These are phyloP conservation scores for Phenganax subtilis DNA, from an alignment of 92 coral and sea anemone species.

Conservation along the genomic window DNA sequence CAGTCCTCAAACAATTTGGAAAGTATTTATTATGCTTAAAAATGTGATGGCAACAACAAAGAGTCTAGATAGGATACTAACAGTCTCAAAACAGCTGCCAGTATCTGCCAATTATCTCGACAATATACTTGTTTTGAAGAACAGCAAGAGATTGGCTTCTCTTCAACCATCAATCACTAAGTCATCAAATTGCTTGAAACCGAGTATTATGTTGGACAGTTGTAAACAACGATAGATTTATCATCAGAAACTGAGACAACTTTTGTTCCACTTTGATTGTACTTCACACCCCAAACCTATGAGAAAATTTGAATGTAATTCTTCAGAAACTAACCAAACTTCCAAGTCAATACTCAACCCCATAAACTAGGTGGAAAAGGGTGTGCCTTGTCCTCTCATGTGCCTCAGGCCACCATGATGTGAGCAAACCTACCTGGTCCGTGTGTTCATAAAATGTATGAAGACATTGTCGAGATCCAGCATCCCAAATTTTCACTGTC, in stretches of 20 bases:
- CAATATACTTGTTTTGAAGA: too few relatives aligned
- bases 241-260: conserved; percentile 96
- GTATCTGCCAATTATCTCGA: too few relatives aligned
- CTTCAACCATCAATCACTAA: neutral
- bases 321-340: too few relatives aligned
- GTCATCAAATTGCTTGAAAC: neutral
- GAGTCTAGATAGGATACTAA: too few relatives aligned
- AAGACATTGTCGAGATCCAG: conserved; percentile 86
- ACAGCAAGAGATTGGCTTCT: neutral
- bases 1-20: too few relatives aligned
- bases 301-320: neutral
- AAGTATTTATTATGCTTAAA: too few relatives aligned
- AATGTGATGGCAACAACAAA: too few relatives aligned
- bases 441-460: conserved; percentile 91
- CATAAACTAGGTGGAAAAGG: too few relatives aligned
- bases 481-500: conserved; percentile 94
- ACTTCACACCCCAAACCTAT: conserved; percentile 96
- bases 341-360: too few relatives aligned
- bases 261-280: conserved; percentile 95
- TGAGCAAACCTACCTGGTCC: conserved; percentile 66
- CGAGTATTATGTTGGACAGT: conserved; percentile 66
- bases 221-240: conserved; percentile 76
- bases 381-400: too few relatives aligned
- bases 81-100: too few relatives aligned
- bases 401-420: neutral